Conservation (phyloP, 2,888 invertebrate species). For the Gibbula magus region DNA sequence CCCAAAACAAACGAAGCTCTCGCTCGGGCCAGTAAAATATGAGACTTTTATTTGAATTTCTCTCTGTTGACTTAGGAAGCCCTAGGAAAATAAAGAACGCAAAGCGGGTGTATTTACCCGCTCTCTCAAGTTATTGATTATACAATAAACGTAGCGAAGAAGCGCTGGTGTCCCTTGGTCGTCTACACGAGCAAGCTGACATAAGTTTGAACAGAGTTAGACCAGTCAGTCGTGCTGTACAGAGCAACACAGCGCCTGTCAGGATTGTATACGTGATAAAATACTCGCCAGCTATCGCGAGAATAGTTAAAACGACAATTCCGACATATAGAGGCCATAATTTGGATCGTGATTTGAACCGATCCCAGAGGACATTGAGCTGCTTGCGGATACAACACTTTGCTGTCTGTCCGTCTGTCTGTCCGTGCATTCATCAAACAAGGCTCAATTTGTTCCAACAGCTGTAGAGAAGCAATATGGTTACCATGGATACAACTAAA, state of each 20-base stretch:
- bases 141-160: conserved; percentile 39
- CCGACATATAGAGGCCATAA: conserved; percentile 28
- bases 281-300: neutral
- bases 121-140: conserved; percentile 52
- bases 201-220: conserved; percentile 26
- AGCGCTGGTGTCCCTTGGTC: neutral
- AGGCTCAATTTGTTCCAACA: neutral
- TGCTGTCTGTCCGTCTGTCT: conserved; percentile 11
- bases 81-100: conserved; percentile 57
- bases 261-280: conserved; percentile 26
- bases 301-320: conserved; percentile 22
- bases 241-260: neutral
- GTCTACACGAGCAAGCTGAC: conserved; percentile 22
- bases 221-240: conserved; percentile 22
- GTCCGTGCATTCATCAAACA: neutral
- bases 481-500: neutral
- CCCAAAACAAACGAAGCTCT: conserved; percentile 48
- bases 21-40: conserved; percentile 58
- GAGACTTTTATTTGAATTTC: conserved; percentile 63
- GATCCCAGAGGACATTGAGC: neutral
- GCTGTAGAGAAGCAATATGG: neutral
- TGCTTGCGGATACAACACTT: neutral
- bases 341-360: neutral
- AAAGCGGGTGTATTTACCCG: conserved; percentile 56
- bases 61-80: conserved; percentile 57